Evolutionary conservation across 1,140 invertebrate genomes (phyloP), one percentile per base, ranked within the genome.

Genomic region (Heliconius hermathena): DNA sequence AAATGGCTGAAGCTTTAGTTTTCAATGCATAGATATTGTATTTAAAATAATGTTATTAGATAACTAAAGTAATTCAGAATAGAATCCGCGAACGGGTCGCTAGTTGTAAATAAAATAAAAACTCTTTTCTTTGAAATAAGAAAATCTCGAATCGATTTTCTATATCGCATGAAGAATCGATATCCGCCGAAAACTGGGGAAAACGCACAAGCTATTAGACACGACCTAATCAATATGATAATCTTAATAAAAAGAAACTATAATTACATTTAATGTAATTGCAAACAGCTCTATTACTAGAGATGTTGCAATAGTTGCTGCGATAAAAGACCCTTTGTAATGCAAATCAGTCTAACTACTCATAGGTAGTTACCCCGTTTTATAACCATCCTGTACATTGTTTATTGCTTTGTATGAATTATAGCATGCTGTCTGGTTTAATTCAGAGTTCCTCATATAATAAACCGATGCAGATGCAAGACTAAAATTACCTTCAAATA

Each of bases 311-410:
- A 57, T 57, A 22, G n/a, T 57, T 57, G 20, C n/a, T 26, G 26
- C 26, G 22, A 66, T 73, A 77, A 76, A 72, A 60, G 60, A 70
- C 73, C 74, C 74, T 82, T 79, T 77, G 78, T 77, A 71, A 79
- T 77, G 74, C 49, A 80, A 82, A 82, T 77, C 36, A 71, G 20
- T 33, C 74, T 54, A 60, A 41, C 38, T 75, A 83, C 78, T 13
- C 78, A 73, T 74, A 76, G 73, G 38, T 41, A 72, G 54, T 33
- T 70, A 29, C 18, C 18, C 18, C 18, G 70, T 60, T 66, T 66
- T 29, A 66, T 20, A 76, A 81, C 80, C 78, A 83, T 78, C 76
- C 79, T 29, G 72, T 66, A 78, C 79, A 83, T 76, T 81, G 76
- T 79, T 78, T 78, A 80, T 79, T 80, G 41, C 71, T 72, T 52